Evolutionary conservation across 2,113 vertebrate genomes (phyloP), one percentile per base, ranked within the genome.

Genomic region (Fulica atra): DNA sequence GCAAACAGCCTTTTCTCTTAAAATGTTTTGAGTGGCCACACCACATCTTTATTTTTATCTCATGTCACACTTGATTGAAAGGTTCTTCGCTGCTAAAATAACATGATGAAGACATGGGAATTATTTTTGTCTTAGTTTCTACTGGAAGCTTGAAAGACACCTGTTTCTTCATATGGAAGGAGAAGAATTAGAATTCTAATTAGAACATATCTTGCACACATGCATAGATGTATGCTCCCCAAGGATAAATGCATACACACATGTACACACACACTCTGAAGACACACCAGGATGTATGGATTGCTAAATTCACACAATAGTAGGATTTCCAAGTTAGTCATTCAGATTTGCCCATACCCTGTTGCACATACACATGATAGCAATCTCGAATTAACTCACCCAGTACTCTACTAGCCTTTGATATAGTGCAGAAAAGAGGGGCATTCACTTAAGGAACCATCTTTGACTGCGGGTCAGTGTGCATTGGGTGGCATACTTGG

Each of bases 1-100:
- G 44, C 72, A 91, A 95, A 79, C 51, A 64, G 13, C 25, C 57
- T 89, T 89, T 96, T 86, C 68, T 80, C 46, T 86, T 68, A 64
- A 91, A 66, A 74, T 46, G 16, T 20, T 79, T 0, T 65, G 59
- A 84, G 57, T 76, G 57, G 16, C 66, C 86, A 35, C 13, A 88
- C 11, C 14, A 28, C 38, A 36, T 85, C 63, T 93, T 64, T 92
- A 71, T 79, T 92, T 95, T 93, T 86, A 57, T 81, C 46, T 65
- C 21, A 15, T 70, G 20, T 86, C 50, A 59, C 0, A 2, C 73
- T 92, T 95, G 51, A 82, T 82, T 95, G 79, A 82, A 91, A 92
- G 31, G 13, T 81, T 94, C 56, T 95, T 92, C 2, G 5, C 69
- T 65, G 70, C 48, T 95, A 65, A 88, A 95, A 71, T 61, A 77